Conservation (phyloP, 2,888 invertebrate species). For the Capitulum mitella region DNA sequence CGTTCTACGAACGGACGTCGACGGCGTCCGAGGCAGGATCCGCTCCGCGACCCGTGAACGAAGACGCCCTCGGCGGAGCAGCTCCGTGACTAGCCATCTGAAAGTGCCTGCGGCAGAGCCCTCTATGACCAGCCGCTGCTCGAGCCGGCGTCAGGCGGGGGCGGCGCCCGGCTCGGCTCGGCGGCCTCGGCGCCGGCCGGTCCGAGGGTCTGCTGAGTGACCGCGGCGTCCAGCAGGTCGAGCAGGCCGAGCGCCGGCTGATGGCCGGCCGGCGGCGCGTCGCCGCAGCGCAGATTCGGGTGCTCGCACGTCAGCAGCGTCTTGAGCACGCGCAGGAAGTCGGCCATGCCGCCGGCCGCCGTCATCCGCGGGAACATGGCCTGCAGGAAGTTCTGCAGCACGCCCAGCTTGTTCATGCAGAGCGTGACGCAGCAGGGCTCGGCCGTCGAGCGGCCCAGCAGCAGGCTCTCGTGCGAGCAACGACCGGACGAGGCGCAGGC, state of each 20-base stretch:
- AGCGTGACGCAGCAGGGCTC: constrained; percentile 21
- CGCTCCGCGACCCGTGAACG: too few relatives aligned
- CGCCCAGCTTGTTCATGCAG: constrained; percentile 16
- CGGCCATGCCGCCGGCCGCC: not conserved
- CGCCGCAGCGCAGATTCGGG: constrained; percentile 1
- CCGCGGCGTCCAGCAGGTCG: not conserved
- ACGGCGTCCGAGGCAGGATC: too few relatives aligned
- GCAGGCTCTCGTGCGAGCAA: constrained; percentile 10
- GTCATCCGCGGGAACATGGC: constrained; percentile 13
- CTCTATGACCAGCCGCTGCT: too few relatives aligned
- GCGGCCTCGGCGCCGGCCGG: too few relatives aligned
- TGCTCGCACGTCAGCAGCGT: constrained; percentile 19
- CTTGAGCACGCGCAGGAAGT: constrained; percentile 9
- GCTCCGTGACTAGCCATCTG: too few relatives aligned
- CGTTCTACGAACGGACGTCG: too few relatives aligned
- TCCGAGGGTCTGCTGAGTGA: too few relatives aligned
- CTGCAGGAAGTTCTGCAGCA: constrained; percentile 21
- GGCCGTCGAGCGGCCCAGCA: not conserved
- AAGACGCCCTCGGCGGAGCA: too few relatives aligned
- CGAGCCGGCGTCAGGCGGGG: too few relatives aligned
- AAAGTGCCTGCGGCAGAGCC: too few relatives aligned
- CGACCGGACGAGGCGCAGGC: not conserved
- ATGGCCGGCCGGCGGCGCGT: not conserved
- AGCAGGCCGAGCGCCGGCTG: not conserved
- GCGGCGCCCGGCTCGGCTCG: too few relatives aligned